Evolutionary conservation across 2,888 invertebrate genomes (phyloP).

Genomic region (Chironomus riparius): DNA sequence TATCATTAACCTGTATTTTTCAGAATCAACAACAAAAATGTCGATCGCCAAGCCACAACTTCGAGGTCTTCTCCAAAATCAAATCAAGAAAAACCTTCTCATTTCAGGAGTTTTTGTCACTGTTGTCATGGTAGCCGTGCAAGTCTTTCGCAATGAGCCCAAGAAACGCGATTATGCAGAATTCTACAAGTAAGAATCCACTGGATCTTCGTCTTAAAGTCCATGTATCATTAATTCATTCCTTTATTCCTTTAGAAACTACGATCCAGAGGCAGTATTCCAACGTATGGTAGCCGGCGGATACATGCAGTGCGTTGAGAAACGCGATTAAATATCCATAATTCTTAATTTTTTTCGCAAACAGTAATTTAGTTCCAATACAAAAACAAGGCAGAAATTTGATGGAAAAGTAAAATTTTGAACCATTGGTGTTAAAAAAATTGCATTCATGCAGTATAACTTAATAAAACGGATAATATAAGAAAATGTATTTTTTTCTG

Average conservation of each 20-base stretch:
- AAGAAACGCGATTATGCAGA: slow-evolving; percentile 56
- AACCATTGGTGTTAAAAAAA: background rate
- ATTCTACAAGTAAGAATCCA: slow-evolving; percentile 59
- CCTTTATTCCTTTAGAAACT: slow-evolving; percentile 33
- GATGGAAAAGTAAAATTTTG: background rate
- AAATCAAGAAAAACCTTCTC: slow-evolving; percentile 51
- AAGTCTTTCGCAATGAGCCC: slow-evolving; percentile 46
- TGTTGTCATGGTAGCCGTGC: slow-evolving; percentile 42
- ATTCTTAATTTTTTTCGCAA: background rate
- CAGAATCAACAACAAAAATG: slow-evolving; percentile 24
- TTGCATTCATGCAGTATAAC: background rate
- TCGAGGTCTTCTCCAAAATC: slow-evolving; percentile 55
- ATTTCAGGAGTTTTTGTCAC: slow-evolving; percentile 43
- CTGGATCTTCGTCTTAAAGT: background rate
- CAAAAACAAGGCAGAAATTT: background rate
- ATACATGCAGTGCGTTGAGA: slow-evolving; percentile 35
- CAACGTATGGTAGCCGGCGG: slow-evolving; percentile 42
- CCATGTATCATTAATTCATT: background rate
- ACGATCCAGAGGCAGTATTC: slow-evolving; percentile 41
- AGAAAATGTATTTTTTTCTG: too few relatives aligned
- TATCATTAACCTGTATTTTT: background rate
- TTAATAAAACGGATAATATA: too few relatives aligned
- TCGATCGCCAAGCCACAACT: slow-evolving; percentile 53
- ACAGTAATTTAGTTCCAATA: slow-evolving; percentile 14
- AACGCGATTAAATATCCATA: background rate